phyloP scores from a whole-genome alignment of 92 coral and sea anemone species.

The Paramuricea clavata region DNA sequence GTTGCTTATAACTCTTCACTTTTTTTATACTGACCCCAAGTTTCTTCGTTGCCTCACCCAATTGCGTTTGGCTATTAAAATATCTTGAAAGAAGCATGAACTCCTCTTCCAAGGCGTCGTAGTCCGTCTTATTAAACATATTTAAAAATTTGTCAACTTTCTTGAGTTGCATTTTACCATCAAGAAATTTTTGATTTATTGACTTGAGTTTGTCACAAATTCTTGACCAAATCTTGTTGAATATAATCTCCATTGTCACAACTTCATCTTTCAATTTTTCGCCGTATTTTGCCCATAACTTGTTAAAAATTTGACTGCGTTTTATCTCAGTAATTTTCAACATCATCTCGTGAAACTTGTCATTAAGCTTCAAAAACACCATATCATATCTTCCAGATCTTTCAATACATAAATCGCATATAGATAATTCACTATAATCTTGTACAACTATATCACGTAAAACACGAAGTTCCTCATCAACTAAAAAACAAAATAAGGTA shows the following conservation, averaged over 20 bases:
- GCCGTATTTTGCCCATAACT: conserved; percentile 72
- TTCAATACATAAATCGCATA: neutral
- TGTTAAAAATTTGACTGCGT: conserved; percentile 68
- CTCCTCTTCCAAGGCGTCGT: conserved; percentile 53
- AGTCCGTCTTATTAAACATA: neutral
- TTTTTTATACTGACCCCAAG: conserved; percentile 51
- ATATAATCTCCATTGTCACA: conserved; percentile 61
- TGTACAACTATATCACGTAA: neutral
- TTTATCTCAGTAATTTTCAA: conserved; percentile 47
- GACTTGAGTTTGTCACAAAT: too few species aligned
- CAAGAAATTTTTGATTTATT: too few species aligned
- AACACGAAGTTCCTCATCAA: conserved; percentile 15
- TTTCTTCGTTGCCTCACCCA: neutral
- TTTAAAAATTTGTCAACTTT: conserved; percentile 41
- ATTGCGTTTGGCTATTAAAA: neutral
- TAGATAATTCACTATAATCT: neutral
- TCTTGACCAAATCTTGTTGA: neutral
- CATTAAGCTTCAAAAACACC: conserved; percentile 72
- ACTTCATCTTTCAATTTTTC: conserved; percentile 27
- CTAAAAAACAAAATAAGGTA: neutral
- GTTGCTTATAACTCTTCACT: conserved; percentile 60
- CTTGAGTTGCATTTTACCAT: neutral
- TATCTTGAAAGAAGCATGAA: conserved; percentile 49
- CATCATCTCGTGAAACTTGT: conserved; percentile 58
- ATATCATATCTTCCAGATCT: conserved; percentile 38